A percentile compares a stretch with the other conserved stretches of the same genome.
Evolutionary conservation across 35 echinoderm and acorn worm genomes (phyloP).

Genomic region (Holothuria glaberrima): DNA sequence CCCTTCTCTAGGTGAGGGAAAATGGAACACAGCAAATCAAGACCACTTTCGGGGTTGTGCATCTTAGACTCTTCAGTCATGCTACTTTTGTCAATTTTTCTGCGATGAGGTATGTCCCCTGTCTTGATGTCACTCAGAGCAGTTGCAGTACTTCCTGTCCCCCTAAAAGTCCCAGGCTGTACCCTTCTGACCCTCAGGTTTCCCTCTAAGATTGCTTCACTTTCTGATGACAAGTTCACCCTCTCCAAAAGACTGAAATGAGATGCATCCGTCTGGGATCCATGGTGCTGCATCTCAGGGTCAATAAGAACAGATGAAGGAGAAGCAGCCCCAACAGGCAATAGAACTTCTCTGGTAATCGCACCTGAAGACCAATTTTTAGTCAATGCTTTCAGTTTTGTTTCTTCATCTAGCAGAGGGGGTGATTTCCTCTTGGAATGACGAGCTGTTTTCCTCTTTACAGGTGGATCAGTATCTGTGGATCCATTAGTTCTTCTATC

Average conservation of each 20-base stretch:
- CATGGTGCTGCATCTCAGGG: slow-evolving; percentile 11
- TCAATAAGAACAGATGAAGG: not conserved
- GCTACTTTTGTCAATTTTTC: slow-evolving; percentile 75
- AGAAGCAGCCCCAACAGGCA: not conserved
- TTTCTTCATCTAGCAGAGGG: slow-evolving; percentile 17
- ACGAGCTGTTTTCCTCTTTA: slow-evolving; percentile 17
- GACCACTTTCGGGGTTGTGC: not conserved
- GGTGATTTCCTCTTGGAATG: not conserved
- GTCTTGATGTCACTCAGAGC: not conserved
- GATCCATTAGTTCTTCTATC: not conserved
- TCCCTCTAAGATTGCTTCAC: not conserved
- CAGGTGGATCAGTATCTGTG: not conserved
- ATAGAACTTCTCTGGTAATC: slow-evolving; percentile 26
- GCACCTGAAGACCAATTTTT: slow-evolving; percentile 39
- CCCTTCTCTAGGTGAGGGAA: slow-evolving; percentile 58
- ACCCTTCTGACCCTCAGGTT: not conserved
- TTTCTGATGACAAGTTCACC: not conserved
- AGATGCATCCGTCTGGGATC: slow-evolving; percentile 36
- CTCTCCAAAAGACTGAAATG: slow-evolving; percentile 32
- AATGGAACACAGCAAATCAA: slow-evolving; percentile 41
- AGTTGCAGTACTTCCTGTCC: not conserved
- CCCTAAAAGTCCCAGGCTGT: not conserved
- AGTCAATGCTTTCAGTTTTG: slow-evolving; percentile 12
- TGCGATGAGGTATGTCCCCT: slow-evolving; percentile 49
- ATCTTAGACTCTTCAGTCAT: slow-evolving; percentile 60